Evolutionary conservation across 2,797 vertebrate genomes (phyloP), one percentile per base, ranked within the genome.

Genomic region (Salmo trutta): DNA sequence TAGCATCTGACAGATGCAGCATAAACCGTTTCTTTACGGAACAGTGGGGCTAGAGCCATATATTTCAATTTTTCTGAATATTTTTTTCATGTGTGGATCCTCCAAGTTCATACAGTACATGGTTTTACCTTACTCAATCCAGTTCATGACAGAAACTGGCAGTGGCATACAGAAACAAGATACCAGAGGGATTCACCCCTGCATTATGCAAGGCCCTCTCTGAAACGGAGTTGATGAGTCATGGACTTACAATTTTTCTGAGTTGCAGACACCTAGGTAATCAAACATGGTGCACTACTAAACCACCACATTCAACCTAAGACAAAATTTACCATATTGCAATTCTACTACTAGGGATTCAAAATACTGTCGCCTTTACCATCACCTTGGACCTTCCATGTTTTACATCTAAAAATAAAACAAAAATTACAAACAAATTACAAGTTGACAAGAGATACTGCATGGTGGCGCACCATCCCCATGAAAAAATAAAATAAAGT

Each of bases 401-500:
- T 66, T 16, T 41, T 41, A 14, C 2, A 47, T 12, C 21, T 51
- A 77, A 72, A 65, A 64, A 71, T 65, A 52, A 52, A 71, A 71
- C 56, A n/a, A 76, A 17, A 24, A 27, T 3, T n/a, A 77, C 6
- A 51, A 77, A 52, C 21, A 65, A 14, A 29, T 21, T 29, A 68
- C 12, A 72, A 47, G 10, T 51, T 47, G 33, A 68, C 59, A 67
- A 6, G 68, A 52, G 52, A 62, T 68, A 53, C 69, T 51, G 73
- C 21, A 19, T 68, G 71, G 21, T 6, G 52, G 51, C 27, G 14
- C 24, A 73, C 70, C 33, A 71, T 62, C 56, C 27, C 56, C 41
- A 12, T 14, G 10, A 73, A 78, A 80, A 75, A 53, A 68, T 21
- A 77, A 75, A 74, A 92, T 93, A 94, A 96, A 96, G 93, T 94